These are phyloP conservation scores for Melanotaenia trifasciata DNA, from an alignment of 2,797 vertebrate genomes.

Conservation along the genomic window DNA sequence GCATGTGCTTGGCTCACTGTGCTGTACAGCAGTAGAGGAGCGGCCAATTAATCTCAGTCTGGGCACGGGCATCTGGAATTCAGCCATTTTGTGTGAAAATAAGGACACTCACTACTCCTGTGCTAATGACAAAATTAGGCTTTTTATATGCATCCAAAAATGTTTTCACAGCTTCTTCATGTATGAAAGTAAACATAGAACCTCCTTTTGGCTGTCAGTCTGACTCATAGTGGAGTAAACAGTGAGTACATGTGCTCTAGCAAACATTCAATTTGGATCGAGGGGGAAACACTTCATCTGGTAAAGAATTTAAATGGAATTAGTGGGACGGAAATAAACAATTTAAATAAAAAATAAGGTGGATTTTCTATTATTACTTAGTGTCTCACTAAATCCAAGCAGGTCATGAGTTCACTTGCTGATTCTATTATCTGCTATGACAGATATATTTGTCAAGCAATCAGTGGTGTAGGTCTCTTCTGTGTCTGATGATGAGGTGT, in stretches of 20 bases:
- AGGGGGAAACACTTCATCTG: constrained; percentile 41
- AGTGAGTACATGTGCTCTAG: constrained; percentile 20
- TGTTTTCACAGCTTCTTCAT: constrained; percentile 37
- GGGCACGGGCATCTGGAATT: constrained; percentile 50
- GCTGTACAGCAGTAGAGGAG: constrained; percentile 41
- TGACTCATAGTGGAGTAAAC: constrained; percentile 41
- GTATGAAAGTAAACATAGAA: constrained; percentile 41
- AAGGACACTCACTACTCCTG: constrained; percentile 14
- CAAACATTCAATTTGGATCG: constrained; percentile 48
- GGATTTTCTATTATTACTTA: constrained; percentile 59
- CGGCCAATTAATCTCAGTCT: constrained; percentile 57
- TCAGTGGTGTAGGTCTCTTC: constrained; percentile 26
- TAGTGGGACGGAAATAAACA: constrained; percentile 52
- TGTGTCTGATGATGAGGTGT: constrained; percentile 11
- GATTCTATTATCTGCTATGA: constrained; percentile 34
- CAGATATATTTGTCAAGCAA: constrained; percentile 36
- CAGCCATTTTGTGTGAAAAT: constrained; percentile 53
- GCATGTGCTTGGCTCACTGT: constrained; percentile 43
- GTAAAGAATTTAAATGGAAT: constrained; percentile 49
- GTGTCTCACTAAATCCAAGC: constrained; percentile 42
- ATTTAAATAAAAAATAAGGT: constrained; percentile 47
- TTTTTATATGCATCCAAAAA: constrained; percentile 15
- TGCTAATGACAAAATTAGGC: constrained; percentile 17
- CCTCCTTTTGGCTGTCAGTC: constrained; percentile 34
- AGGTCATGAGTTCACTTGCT: constrained; percentile 52